Conservation (phyloP, 2,888 invertebrate genomes). For the Tetrapedia diversipes region DNA sequence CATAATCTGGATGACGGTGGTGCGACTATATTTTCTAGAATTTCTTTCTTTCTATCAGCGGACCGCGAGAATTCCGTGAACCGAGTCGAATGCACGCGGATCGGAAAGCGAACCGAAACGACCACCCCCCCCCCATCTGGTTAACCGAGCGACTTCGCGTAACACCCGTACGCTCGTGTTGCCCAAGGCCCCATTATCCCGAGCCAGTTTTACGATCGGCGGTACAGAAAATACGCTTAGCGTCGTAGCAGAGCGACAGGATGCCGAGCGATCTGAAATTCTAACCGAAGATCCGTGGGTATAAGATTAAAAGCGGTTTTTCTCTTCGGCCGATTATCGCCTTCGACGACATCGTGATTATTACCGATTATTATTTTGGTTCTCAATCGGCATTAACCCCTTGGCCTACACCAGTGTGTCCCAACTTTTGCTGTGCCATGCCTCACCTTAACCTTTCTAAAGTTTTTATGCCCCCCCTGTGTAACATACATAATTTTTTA, state of each 20-base stretch:
- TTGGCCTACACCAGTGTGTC: too few relatives aligned
- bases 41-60: slow-evolving; percentile 35
- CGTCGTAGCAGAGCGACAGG: slow-evolving; percentile 47
- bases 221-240: slow-evolving; percentile 36
- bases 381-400: too few relatives aligned
- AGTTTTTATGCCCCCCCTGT: too few relatives aligned
- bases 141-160: slow-evolving; percentile 16
- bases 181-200: slow-evolving; percentile 40
- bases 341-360: too few relatives aligned
- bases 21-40: slow-evolving; percentile 51
- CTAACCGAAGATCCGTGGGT: not conserved
- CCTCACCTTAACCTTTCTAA: too few relatives aligned
- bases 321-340: too few relatives aligned
- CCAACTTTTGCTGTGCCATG: too few relatives aligned
- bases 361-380: too few relatives aligned
- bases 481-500: too few relatives aligned
- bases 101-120: slow-evolving; percentile 3
- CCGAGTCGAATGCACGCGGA: slow-evolving; percentile 7
- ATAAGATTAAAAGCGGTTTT: not conserved
- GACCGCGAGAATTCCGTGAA: slow-evolving; percentile 24
- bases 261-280: slow-evolving; percentile 28
- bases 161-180: not conserved
- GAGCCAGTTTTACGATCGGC: slow-evolving; percentile 48
- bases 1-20: slow-evolving; percentile 33
- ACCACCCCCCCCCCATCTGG: not conserved